These are phyloP conservation scores for Spea bombifrons DNA, from an alignment of 2,113 vertebrate species.

Conservation along the genomic window DNA sequence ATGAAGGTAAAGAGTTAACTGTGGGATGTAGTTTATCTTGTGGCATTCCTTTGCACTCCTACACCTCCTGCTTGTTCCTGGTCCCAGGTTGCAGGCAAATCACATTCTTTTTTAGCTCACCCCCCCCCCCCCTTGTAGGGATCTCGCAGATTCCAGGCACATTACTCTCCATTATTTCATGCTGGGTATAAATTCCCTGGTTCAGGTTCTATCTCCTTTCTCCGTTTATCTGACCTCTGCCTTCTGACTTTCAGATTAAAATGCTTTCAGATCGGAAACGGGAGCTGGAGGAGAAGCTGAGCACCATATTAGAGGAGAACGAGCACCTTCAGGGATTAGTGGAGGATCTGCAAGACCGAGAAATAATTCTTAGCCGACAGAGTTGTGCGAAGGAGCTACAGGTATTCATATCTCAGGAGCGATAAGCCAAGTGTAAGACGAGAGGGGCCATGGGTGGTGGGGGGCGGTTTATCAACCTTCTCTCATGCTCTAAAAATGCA, in stretches of 20 bases:
- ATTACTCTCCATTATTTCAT: conserved; percentile 12
- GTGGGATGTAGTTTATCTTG: conserved; percentile 11
- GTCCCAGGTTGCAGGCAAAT: conserved; percentile 50
- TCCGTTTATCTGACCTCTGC: conserved; percentile 6
- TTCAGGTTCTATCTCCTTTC: not conserved
- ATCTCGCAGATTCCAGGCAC: conserved; percentile 16
- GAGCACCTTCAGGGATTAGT: conserved; percentile 84
- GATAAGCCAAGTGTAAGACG: not conserved
- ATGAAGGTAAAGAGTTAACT: conserved; percentile 40
- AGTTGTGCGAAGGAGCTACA: conserved; percentile 88
- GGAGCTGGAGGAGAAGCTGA: conserved; percentile 85
- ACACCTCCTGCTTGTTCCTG: conserved; percentile 34
- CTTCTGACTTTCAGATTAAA: conserved; percentile 77
- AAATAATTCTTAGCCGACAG: conserved; percentile 83
- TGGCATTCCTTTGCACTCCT: conserved; percentile 52
- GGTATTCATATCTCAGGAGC: conserved; percentile 61
- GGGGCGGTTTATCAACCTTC: not conserved
- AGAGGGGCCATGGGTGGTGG: not conserved
- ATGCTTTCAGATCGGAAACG: conserved; percentile 91
- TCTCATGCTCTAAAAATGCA: not conserved
- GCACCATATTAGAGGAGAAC: conserved; percentile 85
- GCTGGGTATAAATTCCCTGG: not conserved
- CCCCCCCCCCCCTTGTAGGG: conserved; percentile 48
- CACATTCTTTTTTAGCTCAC: conserved; percentile 50
- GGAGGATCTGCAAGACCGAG: conserved; percentile 85